Percentiles rank a stretch among this genome's conserved stretches.
These are phyloP conservation scores for Cheilosia soror DNA, from an alignment of 2,888 invertebrate species.

Conservation along the genomic window DNA sequence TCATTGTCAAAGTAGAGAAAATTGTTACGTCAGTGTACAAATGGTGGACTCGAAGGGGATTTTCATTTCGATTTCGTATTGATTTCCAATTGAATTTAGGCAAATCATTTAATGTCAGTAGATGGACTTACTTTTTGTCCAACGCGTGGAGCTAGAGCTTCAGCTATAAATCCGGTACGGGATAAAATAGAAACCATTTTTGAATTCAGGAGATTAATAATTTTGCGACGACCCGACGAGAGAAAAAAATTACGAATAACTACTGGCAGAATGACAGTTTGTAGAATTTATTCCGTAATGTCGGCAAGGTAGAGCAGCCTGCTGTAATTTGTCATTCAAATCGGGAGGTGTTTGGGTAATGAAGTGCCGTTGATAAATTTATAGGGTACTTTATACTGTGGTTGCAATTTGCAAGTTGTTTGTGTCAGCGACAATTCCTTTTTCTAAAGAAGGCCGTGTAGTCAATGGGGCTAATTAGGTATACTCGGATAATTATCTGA, in stretches of 20 bases:
- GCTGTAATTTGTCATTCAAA: neutral
- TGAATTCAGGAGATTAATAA: constrained; percentile 23
- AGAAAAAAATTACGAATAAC: constrained; percentile 61
- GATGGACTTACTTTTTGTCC: constrained; percentile 87
- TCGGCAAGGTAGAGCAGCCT: constrained; percentile 47
- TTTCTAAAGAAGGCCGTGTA: too few relatives aligned
- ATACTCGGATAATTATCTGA: too few relatives aligned
- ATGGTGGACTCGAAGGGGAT: neutral
- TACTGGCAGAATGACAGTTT: constrained; percentile 46
- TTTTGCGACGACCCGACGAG: constrained; percentile 36
- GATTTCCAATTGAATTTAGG: constrained; percentile 13
- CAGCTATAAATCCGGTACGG: constrained; percentile 88
- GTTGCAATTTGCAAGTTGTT: neutral
- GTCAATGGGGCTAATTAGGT: too few relatives aligned
- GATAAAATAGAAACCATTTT: constrained; percentile 91
- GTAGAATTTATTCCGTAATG: constrained; percentile 1
- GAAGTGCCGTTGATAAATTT: neutral
- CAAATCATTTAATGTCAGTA: constrained; percentile 14
- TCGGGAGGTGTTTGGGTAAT: constrained; percentile 18
- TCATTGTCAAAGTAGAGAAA: constrained; percentile 66
- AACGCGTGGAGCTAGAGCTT: constrained; percentile 88
- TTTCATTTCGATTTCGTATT: constrained; percentile 71
- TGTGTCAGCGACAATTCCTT: too few relatives aligned
- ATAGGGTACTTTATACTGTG: neutral
- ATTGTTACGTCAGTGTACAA: constrained; percentile 73